phyloP scores from a whole-genome alignment of 2,797 vertebrate species.

The Toxotes lorentzi region DNA sequence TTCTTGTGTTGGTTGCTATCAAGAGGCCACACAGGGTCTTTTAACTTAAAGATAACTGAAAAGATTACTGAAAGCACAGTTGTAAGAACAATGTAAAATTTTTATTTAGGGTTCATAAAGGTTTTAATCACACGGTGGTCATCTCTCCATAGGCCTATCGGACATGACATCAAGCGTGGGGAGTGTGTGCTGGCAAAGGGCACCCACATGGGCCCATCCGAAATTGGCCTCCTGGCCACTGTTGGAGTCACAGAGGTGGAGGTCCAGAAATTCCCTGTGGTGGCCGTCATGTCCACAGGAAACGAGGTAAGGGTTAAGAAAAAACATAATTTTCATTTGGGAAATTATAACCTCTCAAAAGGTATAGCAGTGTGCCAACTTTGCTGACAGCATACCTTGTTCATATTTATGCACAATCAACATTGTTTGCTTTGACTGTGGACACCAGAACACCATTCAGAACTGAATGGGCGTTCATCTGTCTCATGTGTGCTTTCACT shows the following conservation, averaged over 20 bases:
- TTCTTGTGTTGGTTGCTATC: not conserved
- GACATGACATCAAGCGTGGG: slow-evolving; percentile 98
- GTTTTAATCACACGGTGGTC: slow-evolving; percentile 1
- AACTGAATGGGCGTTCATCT: slow-evolving; percentile 37
- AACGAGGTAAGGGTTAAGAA: slow-evolving; percentile 89
- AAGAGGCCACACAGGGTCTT: not conserved
- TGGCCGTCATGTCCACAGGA: slow-evolving; percentile 99
- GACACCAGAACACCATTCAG: slow-evolving; percentile 34
- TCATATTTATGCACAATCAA: slow-evolving; percentile 58
- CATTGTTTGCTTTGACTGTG: slow-evolving; percentile 47
- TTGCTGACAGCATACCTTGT: slow-evolving; percentile 22
- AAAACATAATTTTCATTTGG: not conserved
- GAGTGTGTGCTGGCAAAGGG: slow-evolving; percentile 98
- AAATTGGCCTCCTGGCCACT: slow-evolving; percentile 97
- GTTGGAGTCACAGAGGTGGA: slow-evolving; percentile 99
- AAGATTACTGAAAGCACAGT: too few relatives aligned
- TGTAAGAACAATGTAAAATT: too few relatives aligned
- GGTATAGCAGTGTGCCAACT: not conserved
- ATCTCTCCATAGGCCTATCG: slow-evolving; percentile 90
- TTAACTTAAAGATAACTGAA: too few relatives aligned
- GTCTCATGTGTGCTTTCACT: slow-evolving; percentile 42
- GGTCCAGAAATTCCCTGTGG: slow-evolving; percentile 98
- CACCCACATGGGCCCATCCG: slow-evolving; percentile 98
- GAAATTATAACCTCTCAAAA: not conserved
- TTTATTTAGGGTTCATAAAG: not conserved